phyloP scores from a whole-genome alignment of 1,140 invertebrate genomes.

The Drosophila bocki region DNA sequence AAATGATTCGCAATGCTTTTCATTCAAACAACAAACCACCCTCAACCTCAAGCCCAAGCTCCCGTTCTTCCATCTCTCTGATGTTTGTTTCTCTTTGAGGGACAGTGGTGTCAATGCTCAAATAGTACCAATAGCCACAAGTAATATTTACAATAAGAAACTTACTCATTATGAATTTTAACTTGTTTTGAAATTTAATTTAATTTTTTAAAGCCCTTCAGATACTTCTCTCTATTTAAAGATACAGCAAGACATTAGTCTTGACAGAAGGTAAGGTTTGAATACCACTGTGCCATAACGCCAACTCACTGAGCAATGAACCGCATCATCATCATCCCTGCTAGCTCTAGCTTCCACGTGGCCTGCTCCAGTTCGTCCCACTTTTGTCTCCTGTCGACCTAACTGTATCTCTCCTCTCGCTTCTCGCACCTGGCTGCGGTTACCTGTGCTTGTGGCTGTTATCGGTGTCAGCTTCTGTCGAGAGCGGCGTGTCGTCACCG shows the following conservation, averaged over 20 bases:
- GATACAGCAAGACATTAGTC: neutral
- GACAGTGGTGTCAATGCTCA: constrained; percentile 10
- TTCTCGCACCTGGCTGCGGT: constrained; percentile 25
- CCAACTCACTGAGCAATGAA: constrained; percentile 21
- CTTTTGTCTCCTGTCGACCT: constrained; percentile 54
- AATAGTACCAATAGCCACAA: neutral
- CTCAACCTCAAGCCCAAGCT: constrained; percentile 11
- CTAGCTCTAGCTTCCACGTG: constrained; percentile 11
- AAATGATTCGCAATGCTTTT: constrained; percentile 45
- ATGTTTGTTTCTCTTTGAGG: neutral
- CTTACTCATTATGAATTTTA: neutral
- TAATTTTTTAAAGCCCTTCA: neutral
- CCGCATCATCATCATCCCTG: constrained; percentile 28
- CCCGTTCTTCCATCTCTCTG: constrained; percentile 5
- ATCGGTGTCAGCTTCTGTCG: constrained; percentile 49
- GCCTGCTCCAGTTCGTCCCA: constrained; percentile 36
- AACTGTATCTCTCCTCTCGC: constrained; percentile 26
- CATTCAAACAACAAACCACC: constrained; percentile 34
- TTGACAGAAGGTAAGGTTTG: neutral
- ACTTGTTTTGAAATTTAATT: neutral
- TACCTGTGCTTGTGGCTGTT: constrained; percentile 20
- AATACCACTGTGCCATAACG: constrained; percentile 15
- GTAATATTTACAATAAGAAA: neutral
- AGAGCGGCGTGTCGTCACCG: constrained; percentile 30
- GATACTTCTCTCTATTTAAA: neutral